Evolutionary conservation across 2,113 vertebrate species (phyloP).

Genomic region (Laticauda laticaudata): DNA sequence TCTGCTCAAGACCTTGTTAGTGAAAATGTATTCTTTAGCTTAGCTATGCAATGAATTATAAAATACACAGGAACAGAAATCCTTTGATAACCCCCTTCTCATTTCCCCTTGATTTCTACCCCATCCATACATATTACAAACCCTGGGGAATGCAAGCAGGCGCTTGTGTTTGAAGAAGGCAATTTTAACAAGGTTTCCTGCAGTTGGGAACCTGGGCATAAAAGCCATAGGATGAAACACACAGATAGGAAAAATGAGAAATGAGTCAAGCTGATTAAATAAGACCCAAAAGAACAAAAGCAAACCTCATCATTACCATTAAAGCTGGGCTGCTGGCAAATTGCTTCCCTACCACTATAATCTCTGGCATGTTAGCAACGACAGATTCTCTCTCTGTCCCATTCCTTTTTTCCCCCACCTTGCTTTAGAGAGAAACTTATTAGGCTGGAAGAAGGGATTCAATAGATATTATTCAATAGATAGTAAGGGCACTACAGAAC

Average conservation of each 20-base stretch:
- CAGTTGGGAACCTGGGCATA: conserved; percentile 60
- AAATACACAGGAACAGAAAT: conserved; percentile 55
- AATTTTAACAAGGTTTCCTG: conserved; percentile 53
- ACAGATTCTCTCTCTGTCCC: conserved; percentile 24
- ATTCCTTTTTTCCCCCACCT: conserved; percentile 3
- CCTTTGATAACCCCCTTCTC: conserved; percentile 55
- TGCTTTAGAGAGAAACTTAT: background rate
- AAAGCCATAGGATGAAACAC: conserved; percentile 47
- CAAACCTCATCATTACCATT: conserved; percentile 53
- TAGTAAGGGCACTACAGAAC: background rate
- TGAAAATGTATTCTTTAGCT: conserved; percentile 48
- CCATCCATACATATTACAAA: conserved; percentile 31
- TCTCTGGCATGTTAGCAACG: conserved; percentile 59
- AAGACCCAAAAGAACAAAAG: conserved; percentile 57
- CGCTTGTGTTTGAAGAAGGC: conserved; percentile 50
- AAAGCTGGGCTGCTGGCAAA: conserved; percentile 52
- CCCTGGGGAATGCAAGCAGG: conserved; percentile 50
- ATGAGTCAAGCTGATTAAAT: conserved; percentile 47
- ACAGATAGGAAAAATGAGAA: conserved; percentile 39
- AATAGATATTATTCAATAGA: accelerated
- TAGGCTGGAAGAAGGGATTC: background rate
- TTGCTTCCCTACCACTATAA: conserved; percentile 36
- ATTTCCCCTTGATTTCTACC: background rate
- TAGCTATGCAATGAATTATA: conserved; percentile 71
- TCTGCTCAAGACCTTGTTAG: conserved; percentile 58